Conservation (phyloP, 2,888 invertebrate species). For the Teleogryllus oceanicus region DNA sequence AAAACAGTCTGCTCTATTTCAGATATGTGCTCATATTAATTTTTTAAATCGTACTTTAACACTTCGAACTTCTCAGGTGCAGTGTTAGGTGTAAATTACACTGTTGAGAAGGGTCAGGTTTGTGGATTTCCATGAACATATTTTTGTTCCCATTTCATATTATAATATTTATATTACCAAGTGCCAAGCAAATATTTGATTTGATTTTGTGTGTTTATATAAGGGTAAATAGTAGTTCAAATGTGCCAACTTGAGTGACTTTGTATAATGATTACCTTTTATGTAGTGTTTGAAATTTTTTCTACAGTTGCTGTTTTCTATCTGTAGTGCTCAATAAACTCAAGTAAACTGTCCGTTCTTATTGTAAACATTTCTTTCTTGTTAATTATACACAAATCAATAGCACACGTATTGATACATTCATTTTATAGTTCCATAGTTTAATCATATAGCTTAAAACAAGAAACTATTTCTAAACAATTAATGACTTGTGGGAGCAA, state of each 20-base stretch:
- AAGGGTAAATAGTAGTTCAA: not conserved
- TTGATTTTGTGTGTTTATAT: not conserved
- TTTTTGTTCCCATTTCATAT: not conserved
- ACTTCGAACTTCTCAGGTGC: not conserved
- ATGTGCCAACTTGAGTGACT: slow-evolving; percentile 3
- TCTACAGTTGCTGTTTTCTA: slow-evolving; percentile 18
- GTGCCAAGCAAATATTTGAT: slow-evolving; percentile 3
- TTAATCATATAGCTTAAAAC: no score
- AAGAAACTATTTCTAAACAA: no score
- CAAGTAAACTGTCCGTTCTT: not conserved
- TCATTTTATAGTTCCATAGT: no score
- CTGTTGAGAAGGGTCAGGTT: not conserved
- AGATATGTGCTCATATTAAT: not conserved
- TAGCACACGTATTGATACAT: no score
- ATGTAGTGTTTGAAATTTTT: slow-evolving; percentile 18
- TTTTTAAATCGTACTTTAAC: not conserved
- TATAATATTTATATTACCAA: not conserved
- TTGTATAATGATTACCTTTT: not conserved
- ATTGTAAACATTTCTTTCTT: not conserved
- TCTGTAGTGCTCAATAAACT: slow-evolving; percentile 2
- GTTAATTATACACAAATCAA: not conserved
- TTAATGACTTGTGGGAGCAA: no score
- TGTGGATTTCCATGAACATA: not conserved
- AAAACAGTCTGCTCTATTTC: not conserved
- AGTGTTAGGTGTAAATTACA: not conserved